A percentile compares a stretch with the other conserved stretches of the same genome.
phyloP scores from a whole-genome alignment of 1,140 invertebrate genomes.

The Drosophila pachea region DNA sequence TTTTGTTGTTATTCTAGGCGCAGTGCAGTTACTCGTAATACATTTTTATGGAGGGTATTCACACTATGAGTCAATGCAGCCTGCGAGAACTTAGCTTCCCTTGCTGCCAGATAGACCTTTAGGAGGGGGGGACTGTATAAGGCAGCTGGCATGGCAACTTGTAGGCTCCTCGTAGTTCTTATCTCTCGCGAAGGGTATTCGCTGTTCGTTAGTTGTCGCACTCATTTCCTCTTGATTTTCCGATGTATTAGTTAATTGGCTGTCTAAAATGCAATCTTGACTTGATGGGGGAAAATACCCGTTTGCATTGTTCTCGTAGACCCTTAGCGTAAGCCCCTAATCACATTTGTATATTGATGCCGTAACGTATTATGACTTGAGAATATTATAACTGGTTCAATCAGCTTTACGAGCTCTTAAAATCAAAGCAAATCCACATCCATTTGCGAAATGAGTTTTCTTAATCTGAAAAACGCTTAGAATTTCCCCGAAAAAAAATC shows the following conservation, averaged over 20 bases:
- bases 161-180: background rate
- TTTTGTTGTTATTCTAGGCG: slow-evolving; percentile 37
- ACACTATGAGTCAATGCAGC: background rate
- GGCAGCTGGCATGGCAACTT: background rate
- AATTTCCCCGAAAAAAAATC: background rate
- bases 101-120: background rate
- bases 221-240: slow-evolving; percentile 4
- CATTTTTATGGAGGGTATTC: background rate
- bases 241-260: slow-evolving; percentile 53
- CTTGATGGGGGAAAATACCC: slow-evolving; percentile 13
- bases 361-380: slow-evolving; percentile 26
- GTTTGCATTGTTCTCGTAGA: background rate
- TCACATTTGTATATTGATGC: slow-evolving; percentile 28
- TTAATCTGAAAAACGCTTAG: background rate
- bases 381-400: slow-evolving; percentile 16
- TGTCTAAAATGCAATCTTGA: slow-evolving; percentile 27
- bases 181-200: background rate
- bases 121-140: background rate
- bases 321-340: slow-evolving; percentile 11
- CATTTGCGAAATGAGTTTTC: background rate
- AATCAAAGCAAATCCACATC: no score
- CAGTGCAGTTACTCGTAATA: slow-evolving; percentile 36
- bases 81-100: background rate
- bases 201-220: background rate
- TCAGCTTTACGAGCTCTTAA: background rate